phyloP scores from a whole-genome alignment of 2,113 vertebrate genomes.

The Thalassoma bifasciatum region DNA sequence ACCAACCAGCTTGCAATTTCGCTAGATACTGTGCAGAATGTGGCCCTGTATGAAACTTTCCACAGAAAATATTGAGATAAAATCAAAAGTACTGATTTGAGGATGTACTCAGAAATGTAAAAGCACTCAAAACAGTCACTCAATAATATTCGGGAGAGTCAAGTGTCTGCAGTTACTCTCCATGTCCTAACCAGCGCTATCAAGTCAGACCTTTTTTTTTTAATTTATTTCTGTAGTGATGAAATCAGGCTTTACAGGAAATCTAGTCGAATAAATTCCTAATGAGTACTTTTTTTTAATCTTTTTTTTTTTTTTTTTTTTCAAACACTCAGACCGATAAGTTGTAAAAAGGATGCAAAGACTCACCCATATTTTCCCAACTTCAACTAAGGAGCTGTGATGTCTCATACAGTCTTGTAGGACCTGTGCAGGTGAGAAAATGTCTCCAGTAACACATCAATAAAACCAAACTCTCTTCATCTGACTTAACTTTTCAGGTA shows the following conservation, averaged over 20 bases:
- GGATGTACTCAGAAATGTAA: too few relatives aligned
- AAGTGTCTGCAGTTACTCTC: too few relatives aligned
- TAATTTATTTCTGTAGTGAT: background rate
- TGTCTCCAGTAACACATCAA: background rate
- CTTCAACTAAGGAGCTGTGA: conserved; percentile 91
- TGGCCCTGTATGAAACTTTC: too few relatives aligned
- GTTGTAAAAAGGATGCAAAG: background rate
- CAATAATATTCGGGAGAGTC: too few relatives aligned
- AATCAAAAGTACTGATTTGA: too few relatives aligned
- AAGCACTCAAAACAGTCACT: too few relatives aligned
- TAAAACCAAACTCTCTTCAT: background rate
- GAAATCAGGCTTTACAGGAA: too few relatives aligned
- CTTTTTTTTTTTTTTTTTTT: background rate
- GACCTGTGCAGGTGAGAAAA: conserved; percentile 80
- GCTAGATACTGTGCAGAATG: too few relatives aligned
- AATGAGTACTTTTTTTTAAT: background rate
- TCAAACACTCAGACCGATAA: background rate
- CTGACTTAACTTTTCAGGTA: too few relatives aligned
- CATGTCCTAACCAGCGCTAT: background rate
- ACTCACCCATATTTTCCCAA: conserved; percentile 93
- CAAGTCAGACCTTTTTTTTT: background rate
- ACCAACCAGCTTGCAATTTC: too few relatives aligned
- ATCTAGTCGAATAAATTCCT: too few relatives aligned
- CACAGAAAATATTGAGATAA: too few relatives aligned
- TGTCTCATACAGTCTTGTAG: conserved; percentile 96